Base-by-base conservation (phyloP, 2,888 invertebrate genomes). In the Achlya flavicornis region DNA sequence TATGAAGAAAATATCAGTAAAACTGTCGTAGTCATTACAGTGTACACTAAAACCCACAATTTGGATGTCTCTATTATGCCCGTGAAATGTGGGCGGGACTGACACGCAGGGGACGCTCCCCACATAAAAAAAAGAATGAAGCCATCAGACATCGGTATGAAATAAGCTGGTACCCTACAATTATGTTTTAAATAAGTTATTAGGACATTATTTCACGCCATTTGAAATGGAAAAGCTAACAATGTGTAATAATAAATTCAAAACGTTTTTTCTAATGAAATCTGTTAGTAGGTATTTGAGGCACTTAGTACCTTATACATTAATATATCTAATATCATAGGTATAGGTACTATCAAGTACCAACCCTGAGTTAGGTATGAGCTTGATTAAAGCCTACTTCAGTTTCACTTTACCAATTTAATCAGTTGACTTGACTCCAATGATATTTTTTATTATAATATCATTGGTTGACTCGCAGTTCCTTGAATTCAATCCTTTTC, bases 21-120 rank as follows among this genome's bases (percentile, higher is more conserved):
- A 64, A 66, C 60, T 53, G 60, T 61, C 65, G 64, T 67, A 69
- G 71, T 69, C 73, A 78, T 81, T 80, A 80, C 77, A 75, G 75
- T 73, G 63, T 69, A 70, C 72, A 68, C 66, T 63, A 77, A 87
- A 81, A 16, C 53, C 89, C 85, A 65, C 63, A 79, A 90, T 89
- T 91, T 91, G 87, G 71, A 88, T 79, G 89, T 89, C 88, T 87
- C 77, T 87, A 84, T 89, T 89, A 85, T 74, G 79, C 67, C 80
- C 78, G 86, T 70, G 78, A 88, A 88, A 83, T 80, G 86, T 75
- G 81, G 91, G 90, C 84, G 91, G 78, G 68, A 57, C 77, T 66
- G 72, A 67, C 79, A 78, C 74, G 75, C 78, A 70, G 62, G 65
- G 67, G 19, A 64, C 70, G 74, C 66, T 74, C 75, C 80, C 74